phyloP scores from a whole-genome alignment of 2,797 vertebrate species.

The Acanthopagrus latus region DNA sequence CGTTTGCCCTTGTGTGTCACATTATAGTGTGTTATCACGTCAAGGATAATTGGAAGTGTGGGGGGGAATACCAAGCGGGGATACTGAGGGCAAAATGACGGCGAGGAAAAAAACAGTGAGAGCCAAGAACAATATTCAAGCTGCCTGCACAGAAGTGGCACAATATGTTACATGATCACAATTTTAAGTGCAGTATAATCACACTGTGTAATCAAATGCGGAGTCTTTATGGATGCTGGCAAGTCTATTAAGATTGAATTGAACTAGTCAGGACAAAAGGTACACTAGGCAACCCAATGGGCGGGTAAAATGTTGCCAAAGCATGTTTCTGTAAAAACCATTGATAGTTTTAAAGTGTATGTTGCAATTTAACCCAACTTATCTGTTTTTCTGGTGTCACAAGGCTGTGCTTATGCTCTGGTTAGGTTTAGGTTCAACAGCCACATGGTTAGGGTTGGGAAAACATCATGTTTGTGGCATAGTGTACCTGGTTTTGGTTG shows the following conservation, averaged over 20 bases:
- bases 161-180: constrained; percentile 25
- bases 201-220: background rate
- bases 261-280: background rate
- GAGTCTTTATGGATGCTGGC: background rate
- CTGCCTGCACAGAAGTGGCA: constrained; percentile 33
- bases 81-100: constrained; percentile 66
- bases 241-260: constrained; percentile 1
- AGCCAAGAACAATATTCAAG: constrained; percentile 46
- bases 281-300: too few relatives aligned
- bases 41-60: constrained; percentile 86
- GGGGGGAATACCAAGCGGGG: constrained; percentile 80
- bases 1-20: constrained; percentile 83
- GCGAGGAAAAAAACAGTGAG: constrained; percentile 62
- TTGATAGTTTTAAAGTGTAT: too few relatives aligned
- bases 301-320: too few relatives aligned
- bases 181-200: background rate
- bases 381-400: too few relatives aligned
- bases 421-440: too few relatives aligned
- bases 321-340: too few relatives aligned
- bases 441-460: too few relatives aligned
- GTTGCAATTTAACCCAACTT: too few relatives aligned
- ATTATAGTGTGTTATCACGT: constrained; percentile 85
- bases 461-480: too few relatives aligned
- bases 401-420: too few relatives aligned
- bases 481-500: too few relatives aligned